phyloP scores from a whole-genome alignment of 2,113 vertebrate species.

The Motacilla tschutschensis region DNA sequence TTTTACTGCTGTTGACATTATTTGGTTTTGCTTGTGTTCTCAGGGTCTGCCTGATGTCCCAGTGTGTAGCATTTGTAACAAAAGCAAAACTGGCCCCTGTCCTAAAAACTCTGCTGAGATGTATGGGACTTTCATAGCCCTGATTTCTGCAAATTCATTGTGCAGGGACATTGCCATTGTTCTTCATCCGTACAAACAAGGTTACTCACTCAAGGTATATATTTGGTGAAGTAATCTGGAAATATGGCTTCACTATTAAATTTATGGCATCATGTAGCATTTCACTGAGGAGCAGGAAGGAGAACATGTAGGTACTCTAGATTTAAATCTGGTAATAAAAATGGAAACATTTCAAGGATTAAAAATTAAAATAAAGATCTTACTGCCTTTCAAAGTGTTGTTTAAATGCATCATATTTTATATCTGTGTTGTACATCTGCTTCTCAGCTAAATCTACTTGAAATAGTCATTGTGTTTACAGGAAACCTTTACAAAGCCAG shows the following conservation, averaged over 20 bases:
- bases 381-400: not conserved
- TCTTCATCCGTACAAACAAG: not conserved
- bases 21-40: not conserved
- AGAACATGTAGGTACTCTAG: not conserved
- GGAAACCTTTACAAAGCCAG: not conserved
- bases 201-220: not conserved
- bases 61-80: not conserved
- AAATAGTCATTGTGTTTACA: not conserved
- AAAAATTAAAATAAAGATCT: not conserved
- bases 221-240: not conserved
- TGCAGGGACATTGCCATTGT: not conserved
- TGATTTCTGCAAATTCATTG: not conserved
- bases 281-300: not conserved
- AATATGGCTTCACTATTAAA: not conserved
- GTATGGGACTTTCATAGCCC: not conserved
- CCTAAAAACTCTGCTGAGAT: not conserved
- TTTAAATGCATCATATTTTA: not conserved
- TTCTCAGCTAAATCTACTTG: not conserved
- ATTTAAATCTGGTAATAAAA: not conserved
- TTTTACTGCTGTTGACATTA: not conserved
- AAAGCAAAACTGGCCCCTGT: not conserved
- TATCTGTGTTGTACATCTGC: not conserved
- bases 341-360: not conserved
- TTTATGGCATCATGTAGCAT: not conserved
- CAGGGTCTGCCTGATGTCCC: not conserved